Evolutionary conservation across 2,888 invertebrate species (phyloP).

Genomic region (Tipula confusa): DNA sequence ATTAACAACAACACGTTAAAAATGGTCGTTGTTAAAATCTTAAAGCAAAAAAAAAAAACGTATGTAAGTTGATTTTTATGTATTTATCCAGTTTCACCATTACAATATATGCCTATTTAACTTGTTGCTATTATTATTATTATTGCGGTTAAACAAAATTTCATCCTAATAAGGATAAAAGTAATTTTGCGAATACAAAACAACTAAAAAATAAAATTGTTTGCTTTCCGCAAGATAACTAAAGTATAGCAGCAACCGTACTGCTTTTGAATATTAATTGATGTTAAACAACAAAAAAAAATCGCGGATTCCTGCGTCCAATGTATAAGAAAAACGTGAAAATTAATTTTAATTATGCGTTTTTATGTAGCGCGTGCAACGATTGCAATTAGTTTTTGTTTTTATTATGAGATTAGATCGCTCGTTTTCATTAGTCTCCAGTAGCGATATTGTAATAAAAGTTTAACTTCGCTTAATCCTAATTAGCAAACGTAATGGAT

Average conservation of each 20-base stretch:
- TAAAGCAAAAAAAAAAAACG: not conserved
- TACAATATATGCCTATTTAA: not conserved
- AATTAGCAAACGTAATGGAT: too few relatives aligned
- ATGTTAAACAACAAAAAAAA: not conserved
- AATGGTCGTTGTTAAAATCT: constrained; percentile 13
- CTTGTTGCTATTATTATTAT: not conserved
- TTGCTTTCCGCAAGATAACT: not conserved
- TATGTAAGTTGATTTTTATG: not conserved
- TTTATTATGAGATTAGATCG: too few relatives aligned
- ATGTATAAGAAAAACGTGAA: not conserved
- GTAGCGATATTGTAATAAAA: too few relatives aligned
- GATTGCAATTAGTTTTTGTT: not conserved
- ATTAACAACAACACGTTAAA: not conserved
- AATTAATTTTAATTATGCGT: not conserved
- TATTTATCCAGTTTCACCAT: not conserved
- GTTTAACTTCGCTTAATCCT: too few relatives aligned
- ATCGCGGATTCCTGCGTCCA: not conserved
- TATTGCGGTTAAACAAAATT: not conserved
- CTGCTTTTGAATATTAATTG: not conserved
- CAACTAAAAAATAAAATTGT: not conserved
- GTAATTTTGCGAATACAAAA: not conserved
- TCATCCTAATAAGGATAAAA: not conserved
- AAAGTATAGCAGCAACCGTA: not conserved
- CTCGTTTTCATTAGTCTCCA: too few relatives aligned
- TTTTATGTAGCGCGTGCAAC: not conserved